Percentiles rank a stretch among this genome's conserved stretches.
Evolutionary conservation across 2,113 vertebrate genomes (phyloP).

Genomic region (Hucho hucho): DNA sequence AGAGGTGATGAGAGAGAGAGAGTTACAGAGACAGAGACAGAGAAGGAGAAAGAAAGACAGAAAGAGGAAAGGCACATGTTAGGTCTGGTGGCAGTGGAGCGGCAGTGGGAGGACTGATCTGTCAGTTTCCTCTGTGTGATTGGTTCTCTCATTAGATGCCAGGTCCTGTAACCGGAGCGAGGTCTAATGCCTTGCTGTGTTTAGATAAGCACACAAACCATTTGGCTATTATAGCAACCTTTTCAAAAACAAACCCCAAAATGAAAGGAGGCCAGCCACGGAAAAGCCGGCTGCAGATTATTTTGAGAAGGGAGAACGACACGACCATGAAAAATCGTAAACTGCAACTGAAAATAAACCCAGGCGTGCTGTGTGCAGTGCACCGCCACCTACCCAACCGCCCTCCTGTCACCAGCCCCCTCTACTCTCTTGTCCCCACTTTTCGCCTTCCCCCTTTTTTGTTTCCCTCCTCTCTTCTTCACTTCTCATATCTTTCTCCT

Average conservation of each 20-base stretch:
- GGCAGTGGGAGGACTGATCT: slow-evolving; percentile 61
- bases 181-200: slow-evolving; percentile 74
- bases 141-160: slow-evolving; percentile 76
- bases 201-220: slow-evolving; percentile 75
- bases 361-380: slow-evolving; percentile 37
- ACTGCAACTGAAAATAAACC: slow-evolving; percentile 72
- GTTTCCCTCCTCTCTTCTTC: slow-evolving; percentile 17
- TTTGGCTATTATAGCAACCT: slow-evolving; percentile 74
- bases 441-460: too few species aligned
- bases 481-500: not conserved
- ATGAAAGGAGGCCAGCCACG: slow-evolving; percentile 65
- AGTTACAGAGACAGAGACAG: too few species aligned
- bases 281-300: slow-evolving; percentile 64
- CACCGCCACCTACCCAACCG: slow-evolving; percentile 24
- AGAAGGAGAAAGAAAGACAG: too few species aligned
- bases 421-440: slow-evolving; percentile 14
- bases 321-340: slow-evolving; percentile 72
- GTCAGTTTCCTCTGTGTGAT: slow-evolving; percentile 71
- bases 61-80: slow-evolving; percentile 73
- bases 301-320: slow-evolving; percentile 59
- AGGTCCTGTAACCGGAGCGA: slow-evolving; percentile 72
- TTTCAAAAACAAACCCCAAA: slow-evolving; percentile 73
- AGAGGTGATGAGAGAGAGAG: slow-evolving; percentile 10
- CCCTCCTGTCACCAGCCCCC: slow-evolving; percentile 5
- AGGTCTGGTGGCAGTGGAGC: slow-evolving; percentile 50